Evolutionary conservation across 2,888 invertebrate genomes (phyloP), one percentile per base, ranked within the genome.

Genomic region (Leptopterna dolabrata): DNA sequence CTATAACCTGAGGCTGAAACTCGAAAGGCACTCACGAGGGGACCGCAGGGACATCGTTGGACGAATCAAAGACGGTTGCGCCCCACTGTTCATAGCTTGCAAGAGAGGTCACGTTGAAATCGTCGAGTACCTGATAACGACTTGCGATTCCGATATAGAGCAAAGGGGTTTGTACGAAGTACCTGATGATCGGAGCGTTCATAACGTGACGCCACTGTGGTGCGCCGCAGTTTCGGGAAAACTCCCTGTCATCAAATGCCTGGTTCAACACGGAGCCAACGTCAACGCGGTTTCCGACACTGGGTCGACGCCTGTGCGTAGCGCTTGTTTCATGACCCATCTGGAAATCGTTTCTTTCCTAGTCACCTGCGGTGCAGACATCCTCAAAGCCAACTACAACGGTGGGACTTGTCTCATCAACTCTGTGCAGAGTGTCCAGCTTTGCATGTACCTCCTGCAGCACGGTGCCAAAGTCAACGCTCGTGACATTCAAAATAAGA

Each of bases 361-460:
- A 90, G 95, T 96, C 80, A 93, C 94, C 91, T 94, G 95, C 91
- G 96, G 96, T 88, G 97, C 97, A n/a, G 95, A 97, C 92, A 95
- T 97, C 90, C 94, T 95, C 90, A 94, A 94, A 90, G 94, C 97
- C 6, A 98, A 98, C 92, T 96, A 96, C 91, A 97, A 96, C 92
- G 98, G 98, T 87, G 98, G 98, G 88, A 97, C 98, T 0, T 98
- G 98, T 92, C 93, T 98, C 89, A 98, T 98, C 90, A 98, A 98
- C 92, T 96, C 97, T 0, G 97, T 98, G 89, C 98, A 98, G 93
- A 96, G 96, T 90, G 95, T 95, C 88, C 94, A 94, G 87, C 93
- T 98, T 80, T 97, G 97, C 92, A 94, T 94, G 88, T 96, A 95
- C 92, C 93, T 98, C 89, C 94, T 98, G 88, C 90, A 94, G 90